phyloP scores from a whole-genome alignment of 2,797 vertebrate genomes.

The Echeneis naucrates region DNA sequence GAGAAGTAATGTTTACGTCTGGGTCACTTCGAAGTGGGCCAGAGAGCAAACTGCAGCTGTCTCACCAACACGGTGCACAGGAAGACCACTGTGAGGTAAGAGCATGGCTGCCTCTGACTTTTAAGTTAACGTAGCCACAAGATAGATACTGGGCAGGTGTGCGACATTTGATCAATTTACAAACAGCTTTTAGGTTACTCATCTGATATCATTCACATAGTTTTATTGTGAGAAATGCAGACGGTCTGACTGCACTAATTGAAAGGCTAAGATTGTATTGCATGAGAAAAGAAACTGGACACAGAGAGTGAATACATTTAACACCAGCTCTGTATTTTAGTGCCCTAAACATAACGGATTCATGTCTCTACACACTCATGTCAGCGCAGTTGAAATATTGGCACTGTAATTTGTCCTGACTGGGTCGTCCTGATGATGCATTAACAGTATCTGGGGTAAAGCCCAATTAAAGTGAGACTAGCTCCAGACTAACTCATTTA shows the following conservation, averaged over 20 bases:
- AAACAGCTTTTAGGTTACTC: not conserved
- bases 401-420: slow-evolving; percentile 26
- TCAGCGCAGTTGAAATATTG: not conserved
- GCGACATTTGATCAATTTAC: not conserved
- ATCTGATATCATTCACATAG: not conserved
- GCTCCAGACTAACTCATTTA: slow-evolving; percentile 70
- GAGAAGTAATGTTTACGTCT: slow-evolving; percentile 74
- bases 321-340: not conserved
- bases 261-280: not conserved
- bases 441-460: slow-evolving; percentile 74
- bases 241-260: not conserved
- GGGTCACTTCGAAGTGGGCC: slow-evolving; percentile 70
- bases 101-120: not conserved
- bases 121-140: not conserved
- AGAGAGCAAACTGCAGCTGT: slow-evolving; percentile 65
- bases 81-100: slow-evolving; percentile 72
- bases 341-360: slow-evolving; percentile 1
- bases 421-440: slow-evolving; percentile 55
- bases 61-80: slow-evolving; percentile 52
- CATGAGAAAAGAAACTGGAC: not conserved
- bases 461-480: slow-evolving; percentile 76
- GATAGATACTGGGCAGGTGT: not conserved
- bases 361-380: not conserved
- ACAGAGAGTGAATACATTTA: not conserved
- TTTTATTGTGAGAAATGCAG: not conserved